Percentiles rank a stretch among this genome's conserved stretches.
These are phyloP conservation scores for Notodonta dromedarius DNA, from an alignment of 2,888 invertebrate genomes.

Conservation along the genomic window DNA sequence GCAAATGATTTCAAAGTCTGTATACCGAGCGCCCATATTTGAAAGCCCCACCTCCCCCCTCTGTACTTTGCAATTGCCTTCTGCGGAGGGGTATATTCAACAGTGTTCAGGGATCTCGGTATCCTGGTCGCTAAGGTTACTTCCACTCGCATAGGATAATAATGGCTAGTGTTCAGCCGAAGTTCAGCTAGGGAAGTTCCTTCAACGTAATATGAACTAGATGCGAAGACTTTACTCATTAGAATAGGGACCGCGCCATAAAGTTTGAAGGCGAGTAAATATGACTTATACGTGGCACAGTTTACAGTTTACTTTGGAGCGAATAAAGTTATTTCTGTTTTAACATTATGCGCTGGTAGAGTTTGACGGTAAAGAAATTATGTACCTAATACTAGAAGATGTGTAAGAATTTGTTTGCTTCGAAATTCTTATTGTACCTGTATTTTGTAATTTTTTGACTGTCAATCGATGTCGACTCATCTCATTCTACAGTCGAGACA, in stretches of 20 bases:
- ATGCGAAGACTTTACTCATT: conserved; percentile 48
- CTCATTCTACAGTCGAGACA: no score
- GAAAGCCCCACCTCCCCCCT: conserved; percentile 17
- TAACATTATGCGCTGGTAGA: background rate
- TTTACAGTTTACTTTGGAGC: conserved; percentile 23
- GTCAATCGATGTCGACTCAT: no score
- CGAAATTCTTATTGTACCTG: no score
- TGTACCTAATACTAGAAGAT: no score
- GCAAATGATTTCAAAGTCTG: no score
- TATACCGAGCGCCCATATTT: conserved; percentile 25
- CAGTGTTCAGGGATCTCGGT: conserved; percentile 29
- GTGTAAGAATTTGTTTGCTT: no score
- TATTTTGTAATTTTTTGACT: no score
- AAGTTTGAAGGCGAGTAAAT: conserved; percentile 37
- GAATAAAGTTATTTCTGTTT: background rate
- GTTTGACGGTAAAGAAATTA: background rate
- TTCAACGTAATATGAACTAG: conserved; percentile 46
- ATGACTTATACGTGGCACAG: conserved; percentile 25
- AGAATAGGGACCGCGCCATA: conserved; percentile 39
- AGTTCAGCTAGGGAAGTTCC: conserved; percentile 44
- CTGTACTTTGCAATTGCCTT: background rate
- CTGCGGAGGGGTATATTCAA: background rate
- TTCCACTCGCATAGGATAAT: conserved; percentile 56
- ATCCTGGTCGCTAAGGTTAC: conserved; percentile 44
- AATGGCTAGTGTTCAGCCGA: conserved; percentile 46